Evolutionary conservation across 1,140 invertebrate genomes (phyloP), one percentile per base, ranked within the genome.

Genomic region (Odontomachus brunneus): DNA sequence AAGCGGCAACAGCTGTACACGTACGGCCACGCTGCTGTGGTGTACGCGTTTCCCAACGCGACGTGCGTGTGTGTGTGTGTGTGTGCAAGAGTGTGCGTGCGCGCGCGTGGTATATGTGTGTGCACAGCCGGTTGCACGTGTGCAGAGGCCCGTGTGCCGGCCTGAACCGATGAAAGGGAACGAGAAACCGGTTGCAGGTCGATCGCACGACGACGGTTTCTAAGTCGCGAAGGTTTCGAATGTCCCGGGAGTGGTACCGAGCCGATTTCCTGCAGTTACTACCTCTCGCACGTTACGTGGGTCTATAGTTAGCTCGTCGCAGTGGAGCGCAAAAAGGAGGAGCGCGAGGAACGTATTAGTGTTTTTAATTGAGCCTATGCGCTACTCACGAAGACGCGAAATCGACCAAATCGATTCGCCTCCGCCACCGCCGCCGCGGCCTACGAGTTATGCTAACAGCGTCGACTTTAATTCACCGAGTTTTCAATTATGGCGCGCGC

Each of bases 181-280:
- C 84, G 84, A 83, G 84, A 85, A 91, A 90, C 90, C 90, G 90
- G 90, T 91, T 91, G 69, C 88, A 82, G 80, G 73, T 85, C 87
- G 84, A 88, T 88, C 81, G 86, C 80, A 82, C 86, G 80, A 82
- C 86, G 80, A 78, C 84, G 86, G 80, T 83, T 88, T 88, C 87
- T 85, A 88, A 88, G 67, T 80, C 55, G 60, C 57, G 72, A 48
- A 67, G 84, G 85, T 84, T 86, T 86, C 84, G 62, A 80, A 66
- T 87, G 74, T 87, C 86, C 83, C 85, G 51, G 75, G 75, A 80
- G 75, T 80, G 75, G 75, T 57, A 48, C 69, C 75, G 24, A 80
- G 65, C 33, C n/a, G 75, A 80, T 71, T 78, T 69, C 75, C 63
- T 66, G 19, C 60, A 65, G 44, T 33, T 33, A 44, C 38, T 53